Conservation (phyloP, 1,140 invertebrate genomes). For the Drosophila mauritiana region DNA sequence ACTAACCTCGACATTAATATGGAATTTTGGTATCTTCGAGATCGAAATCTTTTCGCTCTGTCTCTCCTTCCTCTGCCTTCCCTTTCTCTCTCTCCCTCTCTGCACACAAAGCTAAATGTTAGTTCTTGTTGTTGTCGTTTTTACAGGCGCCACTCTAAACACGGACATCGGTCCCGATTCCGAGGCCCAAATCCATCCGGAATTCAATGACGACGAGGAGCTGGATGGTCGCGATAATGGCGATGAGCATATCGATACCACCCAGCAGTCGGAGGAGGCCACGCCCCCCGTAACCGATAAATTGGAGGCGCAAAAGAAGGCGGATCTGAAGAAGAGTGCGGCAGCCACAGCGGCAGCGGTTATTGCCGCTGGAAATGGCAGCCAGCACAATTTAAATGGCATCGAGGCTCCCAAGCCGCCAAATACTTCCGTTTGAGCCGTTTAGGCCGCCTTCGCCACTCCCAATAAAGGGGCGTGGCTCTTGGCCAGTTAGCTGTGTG, state of each 20-base stretch:
- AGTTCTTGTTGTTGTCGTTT: conserved; percentile 84
- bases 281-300: conserved; percentile 83
- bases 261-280: conserved; percentile 79
- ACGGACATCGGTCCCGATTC: conserved; percentile 84
- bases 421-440: conserved; percentile 78
- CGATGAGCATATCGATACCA: conserved; percentile 82
- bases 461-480: conserved; percentile 12
- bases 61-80: neutral
- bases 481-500: conserved; percentile 39
- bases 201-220: conserved; percentile 73
- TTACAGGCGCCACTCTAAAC: conserved; percentile 84
- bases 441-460: neutral
- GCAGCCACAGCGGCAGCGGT: conserved; percentile 66
- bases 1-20: conserved; percentile 51
- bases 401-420: conserved; percentile 72
- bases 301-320: conserved; percentile 80
- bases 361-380: conserved; percentile 71
- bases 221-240: conserved; percentile 79
- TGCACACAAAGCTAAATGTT: conserved; percentile 79
- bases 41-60: conserved; percentile 22
- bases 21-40: conserved; percentile 45
- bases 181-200: conserved; percentile 83
- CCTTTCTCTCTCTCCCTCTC: conserved; percentile 12
- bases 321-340: conserved; percentile 75
- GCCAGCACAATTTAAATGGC: conserved; percentile 54